Evolutionary conservation across 2,888 invertebrate species (phyloP), one percentile per base, ranked within the genome.

Genomic region (Eurytoma adleriae): DNA sequence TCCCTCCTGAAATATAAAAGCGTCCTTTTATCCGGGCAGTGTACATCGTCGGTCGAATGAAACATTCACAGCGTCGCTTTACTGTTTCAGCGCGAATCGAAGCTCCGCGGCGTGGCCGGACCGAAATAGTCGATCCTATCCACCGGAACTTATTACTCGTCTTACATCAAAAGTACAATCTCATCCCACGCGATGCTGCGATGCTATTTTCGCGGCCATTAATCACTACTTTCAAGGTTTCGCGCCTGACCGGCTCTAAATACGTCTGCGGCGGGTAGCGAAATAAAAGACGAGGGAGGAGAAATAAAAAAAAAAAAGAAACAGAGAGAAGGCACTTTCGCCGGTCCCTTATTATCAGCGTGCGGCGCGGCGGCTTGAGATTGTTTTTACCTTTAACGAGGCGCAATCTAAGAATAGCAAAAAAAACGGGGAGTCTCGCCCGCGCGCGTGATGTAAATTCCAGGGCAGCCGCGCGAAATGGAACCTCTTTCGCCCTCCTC

Each of bases 1-100:
- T 62, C 83, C 85, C 64, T 85, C 84, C 85, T 85, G 71, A 70
- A 82, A 69, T 16, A 13, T 16, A 40, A 54, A 59, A 18, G 16
- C 16, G 40, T 56, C 16, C 13, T 52, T 52, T 62, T 50, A 12
- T n/a, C 16, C 13, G 12, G 24, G 5, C 10, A 7, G 13, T 7
- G 12, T 1, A 7, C 5, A 3, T 67, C n/a, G n/a, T 16, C 68
- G 27, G 27, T 24, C 20, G n/a, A 30, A 12, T 64, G 40, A 40
- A 64, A n/a, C 14, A 30, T 62, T 62, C 30, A 62, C 30, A 7
- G 30, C 30, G 30, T 30, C 4, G 30, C 30, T 30, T 30, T 30
- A 30, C 7, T 30, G 2, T 30, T 30, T 30, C 30, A 7, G 30
- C 30, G 30, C 30, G 30, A 30, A 30, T 30, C 30, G 62, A 62